Evolutionary conservation across 1,140 invertebrate species (phyloP).

Genomic region (Pogonognathellus flavescens): DNA sequence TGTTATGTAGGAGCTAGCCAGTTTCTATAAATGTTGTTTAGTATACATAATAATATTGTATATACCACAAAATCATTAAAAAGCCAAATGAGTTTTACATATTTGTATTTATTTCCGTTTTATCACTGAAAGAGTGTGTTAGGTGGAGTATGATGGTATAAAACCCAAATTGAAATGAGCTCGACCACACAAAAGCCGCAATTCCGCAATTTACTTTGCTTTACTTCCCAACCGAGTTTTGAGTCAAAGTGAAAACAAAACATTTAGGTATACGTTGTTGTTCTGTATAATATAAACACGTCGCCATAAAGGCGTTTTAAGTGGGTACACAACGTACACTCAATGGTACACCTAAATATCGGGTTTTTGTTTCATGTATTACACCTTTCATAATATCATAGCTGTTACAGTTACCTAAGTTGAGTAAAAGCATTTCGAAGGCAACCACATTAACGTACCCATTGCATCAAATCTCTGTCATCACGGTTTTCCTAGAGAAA

Average conservation of each 20-base stretch:
- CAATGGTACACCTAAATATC: neutral
- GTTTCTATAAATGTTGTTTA: no score
- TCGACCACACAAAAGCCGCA: neutral
- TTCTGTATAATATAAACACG: neutral
- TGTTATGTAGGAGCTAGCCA: no score
- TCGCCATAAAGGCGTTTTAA: neutral
- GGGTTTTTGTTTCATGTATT: neutral
- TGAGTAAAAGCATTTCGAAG: neutral
- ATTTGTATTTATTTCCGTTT: no score
- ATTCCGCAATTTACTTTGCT: neutral
- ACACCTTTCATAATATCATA: neutral
- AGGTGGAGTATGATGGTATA: neutral
- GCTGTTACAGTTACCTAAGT: neutral
- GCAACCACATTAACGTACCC: neutral
- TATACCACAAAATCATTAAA: no score
- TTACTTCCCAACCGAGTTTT: neutral
- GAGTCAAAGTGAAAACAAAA: neutral
- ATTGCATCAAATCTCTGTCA: neutral
- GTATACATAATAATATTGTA: no score
- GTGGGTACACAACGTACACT: neutral
- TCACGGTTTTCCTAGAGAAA: neutral
- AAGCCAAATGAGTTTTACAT: no score
- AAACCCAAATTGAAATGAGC: neutral
- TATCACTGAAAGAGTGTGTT: no score
- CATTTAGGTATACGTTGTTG: neutral